Base-by-base conservation (phyloP, 1,140 invertebrate genomes). In the Drosophila nigrodunni region DNA sequence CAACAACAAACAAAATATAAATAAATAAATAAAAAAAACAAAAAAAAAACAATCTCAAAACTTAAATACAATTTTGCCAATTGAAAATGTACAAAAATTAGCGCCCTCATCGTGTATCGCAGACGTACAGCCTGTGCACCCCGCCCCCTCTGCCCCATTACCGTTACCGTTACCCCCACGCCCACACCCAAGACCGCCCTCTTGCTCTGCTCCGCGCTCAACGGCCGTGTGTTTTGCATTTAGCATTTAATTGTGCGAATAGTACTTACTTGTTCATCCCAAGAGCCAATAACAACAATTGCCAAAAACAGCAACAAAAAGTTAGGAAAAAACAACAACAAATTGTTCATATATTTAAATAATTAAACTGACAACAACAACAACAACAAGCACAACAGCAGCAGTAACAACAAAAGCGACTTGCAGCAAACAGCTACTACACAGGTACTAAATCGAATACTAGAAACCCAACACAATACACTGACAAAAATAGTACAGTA, bases 211-310 rank as follows among this genome's bases (percentile, higher is more conserved):
- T 18, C 5, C 13, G 41, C 25, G 43, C 13, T 11, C 35, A 2
- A 5, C 25, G 25, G 25, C 30, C 21, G 25, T 62, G 46, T 34
- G 64, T 46, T 59, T 52, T 67, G 67, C 69, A 77, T 75, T 82
- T 80, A 77, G 77, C 74, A 82, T 87, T 86, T 86, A 82, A 87
- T 87, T 86, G 82, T 86, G 82, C 76, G 75, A 87, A 86, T 59
- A 30, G 25, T 30, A 30, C 25, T 30, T 30, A 49, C 34, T 6
- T 11, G 18, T 30, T 11, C 18, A 60, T 74, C 68, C 65, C 37
- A 58, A 66, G 66, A 47, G 34, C 39, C 47, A 71, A 55, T 41
- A 43, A 70, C 41, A 55, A 72, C 67, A 73, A 69, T 46, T 52
- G 49, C 47, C 59, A 61, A 61, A 39, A 61, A 35, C 43, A 35